phyloP scores from a whole-genome alignment of 2,888 invertebrate species.

The Encarsia formosa region DNA sequence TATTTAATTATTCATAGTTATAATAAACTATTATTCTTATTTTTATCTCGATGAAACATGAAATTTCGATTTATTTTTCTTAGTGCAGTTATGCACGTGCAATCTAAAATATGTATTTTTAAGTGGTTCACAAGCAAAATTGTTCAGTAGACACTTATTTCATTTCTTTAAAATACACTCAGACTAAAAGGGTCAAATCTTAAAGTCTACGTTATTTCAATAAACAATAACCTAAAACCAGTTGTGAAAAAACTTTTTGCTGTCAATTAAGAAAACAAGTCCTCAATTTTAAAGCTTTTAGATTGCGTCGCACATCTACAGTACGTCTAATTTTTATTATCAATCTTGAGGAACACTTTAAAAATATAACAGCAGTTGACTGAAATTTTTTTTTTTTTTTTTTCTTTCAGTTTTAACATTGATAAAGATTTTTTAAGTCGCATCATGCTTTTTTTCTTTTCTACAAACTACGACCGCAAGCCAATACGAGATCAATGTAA shows the following conservation, averaged over 20 bases:
- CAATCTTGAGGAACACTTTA: conserved; percentile 28
- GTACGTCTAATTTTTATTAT: conserved; percentile 16
- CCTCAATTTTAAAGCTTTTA: conserved; percentile 19
- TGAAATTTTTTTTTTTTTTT: conserved; percentile 18
- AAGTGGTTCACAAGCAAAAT: conserved; percentile 22
- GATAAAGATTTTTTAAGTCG: conserved; percentile 20
- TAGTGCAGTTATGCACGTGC: conserved; percentile 35
- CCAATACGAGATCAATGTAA: conserved; percentile 22
- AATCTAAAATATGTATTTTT: conserved; percentile 34
- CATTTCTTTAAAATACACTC: no score
- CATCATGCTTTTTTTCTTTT: conserved; percentile 21
- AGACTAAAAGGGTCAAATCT: no score
- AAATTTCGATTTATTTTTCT: no score
- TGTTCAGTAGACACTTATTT: conserved; percentile 9
- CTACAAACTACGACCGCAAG: conserved; percentile 25
- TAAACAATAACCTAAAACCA: no score
- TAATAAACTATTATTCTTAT: no score
- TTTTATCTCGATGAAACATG: no score
- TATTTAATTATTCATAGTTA: no score
- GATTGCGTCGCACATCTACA: conserved; percentile 24
- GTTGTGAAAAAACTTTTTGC: neutral
- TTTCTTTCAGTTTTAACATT: conserved; percentile 15
- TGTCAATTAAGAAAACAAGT: conserved; percentile 1
- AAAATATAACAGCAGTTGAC: conserved; percentile 27
- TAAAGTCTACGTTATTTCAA: no score